Conservation (phyloP, 2,113 vertebrate species). For the Pungitius pungitius region DNA sequence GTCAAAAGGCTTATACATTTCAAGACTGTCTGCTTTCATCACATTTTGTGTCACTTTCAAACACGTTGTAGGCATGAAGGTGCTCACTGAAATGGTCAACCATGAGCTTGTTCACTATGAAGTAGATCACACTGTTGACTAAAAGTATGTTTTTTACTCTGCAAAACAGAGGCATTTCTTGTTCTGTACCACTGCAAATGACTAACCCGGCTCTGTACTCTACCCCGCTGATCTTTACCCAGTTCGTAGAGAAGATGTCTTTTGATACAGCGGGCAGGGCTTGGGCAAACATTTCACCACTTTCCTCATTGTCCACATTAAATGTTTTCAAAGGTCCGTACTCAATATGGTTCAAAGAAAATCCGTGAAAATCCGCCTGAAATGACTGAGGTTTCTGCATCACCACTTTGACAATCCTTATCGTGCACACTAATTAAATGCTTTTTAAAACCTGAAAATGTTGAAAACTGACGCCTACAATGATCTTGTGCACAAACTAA, state of each 20-base stretch:
- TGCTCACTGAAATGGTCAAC: conserved; percentile 27
- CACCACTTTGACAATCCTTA: too few species aligned
- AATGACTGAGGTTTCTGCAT: too few species aligned
- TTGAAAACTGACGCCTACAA: too few species aligned
- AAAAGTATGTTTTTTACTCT: conserved; percentile 4
- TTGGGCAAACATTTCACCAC: not conserved
- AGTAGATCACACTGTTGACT: not conserved
- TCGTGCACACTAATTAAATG: too few species aligned
- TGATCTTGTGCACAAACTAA: too few species aligned
- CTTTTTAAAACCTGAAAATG: too few species aligned
- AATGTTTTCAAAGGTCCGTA: too few species aligned
- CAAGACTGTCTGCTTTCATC: conserved; percentile 12
- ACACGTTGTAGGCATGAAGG: not conserved
- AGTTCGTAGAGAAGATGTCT: not conserved
- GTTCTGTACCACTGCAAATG: too few species aligned
- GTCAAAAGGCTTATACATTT: conserved; percentile 9
- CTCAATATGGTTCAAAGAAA: too few species aligned
- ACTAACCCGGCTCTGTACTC: too few species aligned
- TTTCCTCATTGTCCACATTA: not conserved
- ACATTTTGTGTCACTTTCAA: conserved; percentile 27
- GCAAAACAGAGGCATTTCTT: conserved; percentile 22
- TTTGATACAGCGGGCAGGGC: not conserved
- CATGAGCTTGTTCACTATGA: conserved; percentile 5
- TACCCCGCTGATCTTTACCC: too few species aligned
- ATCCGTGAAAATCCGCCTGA: too few species aligned